Base-by-base conservation (phyloP, 1,140 invertebrate species). In the Tachypleus tridentatus region DNA sequence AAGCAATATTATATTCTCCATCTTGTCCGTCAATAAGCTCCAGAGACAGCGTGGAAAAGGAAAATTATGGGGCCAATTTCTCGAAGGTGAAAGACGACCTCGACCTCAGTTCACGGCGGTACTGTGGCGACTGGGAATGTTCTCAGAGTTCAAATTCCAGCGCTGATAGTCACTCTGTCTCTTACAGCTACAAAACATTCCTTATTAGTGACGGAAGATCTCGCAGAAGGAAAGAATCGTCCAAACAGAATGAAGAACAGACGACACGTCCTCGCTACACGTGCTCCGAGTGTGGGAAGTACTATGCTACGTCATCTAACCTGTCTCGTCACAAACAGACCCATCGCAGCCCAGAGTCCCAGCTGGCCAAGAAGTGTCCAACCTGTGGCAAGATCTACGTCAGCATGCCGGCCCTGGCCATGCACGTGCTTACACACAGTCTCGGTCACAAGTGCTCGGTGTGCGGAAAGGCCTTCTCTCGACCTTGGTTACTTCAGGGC, bases 271-370 rank as follows among this genome's bases (percentile, higher is more conserved):
- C 61, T 50, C 85, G 93, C 57, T 97, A 97, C 77, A 91, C 89
- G 1, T 99, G 97, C 77, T 87, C 85, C 57, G 94, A 98, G 72
- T 98, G 94, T 76, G 93, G 94, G 56, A 97, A 97, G 72, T 86
- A 93, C 70, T 97, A 97, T 76, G 94, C 94, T 0, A 97, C 93
- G 0, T 94, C 91, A 0, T 94, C 91, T 5, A 98, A 97, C 75
- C 80, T 98, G 59, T 96, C 93, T 10, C 84, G 94, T 54, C 94
- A 98, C 79, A 97, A 97, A 74, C 94, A 98, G 77, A 97, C 93
- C 0, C 93, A 97, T 73, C 84, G 95, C 11, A 92, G 89, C 72
- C 73, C 97, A 29, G 93, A 97, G 75, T 95, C 92, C 2, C 85
- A 89, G 68, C 86, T 87, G 65, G 94, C 94, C 4, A 96, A 95